Evolutionary conservation across 2,113 vertebrate species (phyloP), one percentile per base, ranked within the genome.

Genomic region (Alces alces): DNA sequence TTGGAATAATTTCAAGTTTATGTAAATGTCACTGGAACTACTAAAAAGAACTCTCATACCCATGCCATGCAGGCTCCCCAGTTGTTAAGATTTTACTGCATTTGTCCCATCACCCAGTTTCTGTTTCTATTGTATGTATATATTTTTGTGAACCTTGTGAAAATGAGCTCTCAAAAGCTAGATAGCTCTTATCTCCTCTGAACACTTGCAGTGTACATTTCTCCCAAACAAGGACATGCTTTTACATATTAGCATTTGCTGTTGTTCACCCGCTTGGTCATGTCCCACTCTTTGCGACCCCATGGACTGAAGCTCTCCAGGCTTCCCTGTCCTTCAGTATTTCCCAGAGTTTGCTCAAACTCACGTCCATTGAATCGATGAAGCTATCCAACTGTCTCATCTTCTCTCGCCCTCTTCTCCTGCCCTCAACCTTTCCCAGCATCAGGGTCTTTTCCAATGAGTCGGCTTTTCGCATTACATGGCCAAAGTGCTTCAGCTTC

Each of bases 1-100:
- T 96, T 86, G 45, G 96, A 78, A 92, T 87, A 85, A 92, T 80
- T 93, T 92, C n/a, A 91, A 12, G 76, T 28, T 30, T n/a, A 28
- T 5, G 5, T 66, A 92, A 92, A 52, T 57, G 25, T 88, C 93
- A 39, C 52, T 28, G 83, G 57, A 78, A 73, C 9, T 70, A 64
- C 6, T 58, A 73, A 61, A 70, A 57, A 95, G 89, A 86, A 15
- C 50, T 93, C 14, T n/a, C 36, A 12, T 13, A 39, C 55, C 39
- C 36, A 25, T 39, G 73, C 66, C 47, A n/a, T 16, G n/a, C 7
- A 83, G 54, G 87, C 87, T 90, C 50, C 16, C 86, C 16, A 82
- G 66, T 76, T 39, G 12, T 91, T 93, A 45, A 60, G 9, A 43
- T 92, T 92, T 89, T 79, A 36, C 55, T 84, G 61, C 30, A 39